A percentile compares a stretch with the other conserved stretches of the same genome.
Conservation (phyloP, 1,140 invertebrate species). For the Mya arenaria region DNA sequence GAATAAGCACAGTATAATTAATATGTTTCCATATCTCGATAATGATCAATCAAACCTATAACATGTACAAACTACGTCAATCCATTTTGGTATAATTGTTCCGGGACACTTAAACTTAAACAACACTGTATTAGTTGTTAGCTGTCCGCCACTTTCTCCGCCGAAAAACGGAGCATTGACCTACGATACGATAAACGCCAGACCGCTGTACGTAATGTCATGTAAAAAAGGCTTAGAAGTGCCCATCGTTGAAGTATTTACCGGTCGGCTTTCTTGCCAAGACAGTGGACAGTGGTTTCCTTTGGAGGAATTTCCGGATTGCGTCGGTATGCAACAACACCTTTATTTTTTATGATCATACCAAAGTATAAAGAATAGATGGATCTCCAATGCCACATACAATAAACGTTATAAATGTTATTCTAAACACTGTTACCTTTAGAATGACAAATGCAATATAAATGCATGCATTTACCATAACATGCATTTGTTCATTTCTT, state of each 20-base stretch:
- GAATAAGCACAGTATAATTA: background rate
- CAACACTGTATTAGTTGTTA: too few relatives aligned
- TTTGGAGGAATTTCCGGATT: conserved; percentile 22
- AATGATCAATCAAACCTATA: background rate
- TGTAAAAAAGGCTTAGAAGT: conserved; percentile 30
- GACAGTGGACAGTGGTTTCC: conserved; percentile 36
- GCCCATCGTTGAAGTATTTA: background rate
- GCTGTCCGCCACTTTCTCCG: conserved; percentile 14
- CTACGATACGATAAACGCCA: background rate
- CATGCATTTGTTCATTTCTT: background rate
- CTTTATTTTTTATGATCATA: background rate
- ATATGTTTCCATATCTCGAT: background rate
- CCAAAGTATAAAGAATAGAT: background rate
- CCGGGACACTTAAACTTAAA: too few relatives aligned
- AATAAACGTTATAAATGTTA: background rate
- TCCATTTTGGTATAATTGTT: background rate
- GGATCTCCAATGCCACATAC: background rate
- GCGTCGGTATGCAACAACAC: conserved; percentile 15
- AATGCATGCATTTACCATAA: background rate
- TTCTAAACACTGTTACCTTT: background rate
- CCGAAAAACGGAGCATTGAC: conserved; percentile 29
- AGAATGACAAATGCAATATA: background rate
- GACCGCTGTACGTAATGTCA: conserved; percentile 13
- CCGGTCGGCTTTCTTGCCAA: conserved; percentile 8
- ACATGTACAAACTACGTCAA: background rate